Base-by-base conservation (phyloP, 2,113 vertebrate genomes). In the Amphiprion percula region DNA sequence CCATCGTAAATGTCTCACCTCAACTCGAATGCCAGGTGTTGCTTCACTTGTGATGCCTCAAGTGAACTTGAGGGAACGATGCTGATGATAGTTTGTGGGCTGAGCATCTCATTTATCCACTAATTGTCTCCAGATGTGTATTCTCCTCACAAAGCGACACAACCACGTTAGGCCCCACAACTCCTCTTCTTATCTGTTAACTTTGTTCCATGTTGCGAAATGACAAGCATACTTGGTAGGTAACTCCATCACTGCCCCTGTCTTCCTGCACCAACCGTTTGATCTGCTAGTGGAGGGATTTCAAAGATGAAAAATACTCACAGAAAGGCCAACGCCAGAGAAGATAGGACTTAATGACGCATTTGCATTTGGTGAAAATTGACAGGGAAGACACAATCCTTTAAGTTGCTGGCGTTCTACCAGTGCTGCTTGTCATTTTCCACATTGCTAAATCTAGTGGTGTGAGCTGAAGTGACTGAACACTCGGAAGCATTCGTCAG, bases 361-460 rank as follows among this genome's bases (percentile, higher is more conserved):
- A 16, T 68, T 33, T 21, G 44, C 19, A 33, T 60, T 37, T 47
- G 26, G 37, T 78, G 53, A 49, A 52, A 95, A 71, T 7, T 70
- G 79, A 77, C 58, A 55, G 67, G 66, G 77, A 73, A 33, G 77
- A 74, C 50, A 41, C 60, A 7, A 60, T 68, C 64, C 88, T 91
- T 94, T 95, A 93, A 92, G 46, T 37, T 44, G 26, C 39, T 47
- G 70, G 76, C 94, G 90, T 93, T 96, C 94, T 96, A 95, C 95
- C 95, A 95, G 88, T 94, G 92, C 88, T 94, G 96, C 96, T 96
- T 96, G 91, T 94, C 95, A 95, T 95, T 87, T 93, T 94, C 94
- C 95, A 94, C 92, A 90, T 92, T 88, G 93, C 93, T 94, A 87
- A 90, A 90, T 93, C 94, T 93, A 94, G 91, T 94, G 93, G 96